A percentile compares a stretch with the other conserved stretches of the same genome.
phyloP scores from a whole-genome alignment of 2,113 vertebrate species.

The Rhinopomastus cyanomelas region DNA sequence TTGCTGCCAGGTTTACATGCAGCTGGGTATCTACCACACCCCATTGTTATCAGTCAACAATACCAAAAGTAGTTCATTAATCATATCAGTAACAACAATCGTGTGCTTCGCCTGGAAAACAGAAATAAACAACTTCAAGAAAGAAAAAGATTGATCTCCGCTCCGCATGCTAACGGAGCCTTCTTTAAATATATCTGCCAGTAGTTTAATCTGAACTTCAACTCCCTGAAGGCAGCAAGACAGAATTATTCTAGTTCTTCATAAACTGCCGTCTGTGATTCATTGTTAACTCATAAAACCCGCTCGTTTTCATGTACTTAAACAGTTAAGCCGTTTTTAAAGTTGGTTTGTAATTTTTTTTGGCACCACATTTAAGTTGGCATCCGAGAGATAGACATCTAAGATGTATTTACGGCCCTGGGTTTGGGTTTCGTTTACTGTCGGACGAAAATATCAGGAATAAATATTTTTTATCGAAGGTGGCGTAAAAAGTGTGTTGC shows the following conservation, averaged over 20 bases:
- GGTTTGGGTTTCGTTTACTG: conserved; percentile 48
- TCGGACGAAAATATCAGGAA: conserved; percentile 62
- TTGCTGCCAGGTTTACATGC: conserved; percentile 74
- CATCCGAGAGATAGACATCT: conserved; percentile 72
- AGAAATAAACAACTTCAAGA: conserved; percentile 58
- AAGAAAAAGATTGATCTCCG: conserved; percentile 50
- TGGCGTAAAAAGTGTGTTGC: conserved; percentile 48
- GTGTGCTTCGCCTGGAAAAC: conserved; percentile 62
- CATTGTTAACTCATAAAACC: conserved; percentile 78
- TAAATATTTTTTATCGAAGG: conserved; percentile 64
- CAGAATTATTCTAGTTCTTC: conserved; percentile 77
- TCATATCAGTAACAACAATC: conserved; percentile 61
- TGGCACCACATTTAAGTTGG: conserved; percentile 70
- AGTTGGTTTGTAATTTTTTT: conserved; percentile 64
- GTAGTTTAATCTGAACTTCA: conserved; percentile 79
- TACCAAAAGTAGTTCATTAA: conserved; percentile 44
- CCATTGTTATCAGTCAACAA: conserved; percentile 75
- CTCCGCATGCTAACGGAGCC: conserved; percentile 65
- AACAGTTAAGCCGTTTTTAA: conserved; percentile 71
- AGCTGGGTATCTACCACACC: conserved; percentile 85
- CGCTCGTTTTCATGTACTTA: conserved; percentile 68
- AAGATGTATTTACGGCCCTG: conserved; percentile 59
- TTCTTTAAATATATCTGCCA: conserved; percentile 76
- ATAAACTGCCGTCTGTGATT: conserved; percentile 77
- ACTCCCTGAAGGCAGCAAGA: conserved; percentile 76